These are phyloP conservation scores for Agonopterix heracliana DNA, from an alignment of 2,888 invertebrate species.

Conservation along the genomic window DNA sequence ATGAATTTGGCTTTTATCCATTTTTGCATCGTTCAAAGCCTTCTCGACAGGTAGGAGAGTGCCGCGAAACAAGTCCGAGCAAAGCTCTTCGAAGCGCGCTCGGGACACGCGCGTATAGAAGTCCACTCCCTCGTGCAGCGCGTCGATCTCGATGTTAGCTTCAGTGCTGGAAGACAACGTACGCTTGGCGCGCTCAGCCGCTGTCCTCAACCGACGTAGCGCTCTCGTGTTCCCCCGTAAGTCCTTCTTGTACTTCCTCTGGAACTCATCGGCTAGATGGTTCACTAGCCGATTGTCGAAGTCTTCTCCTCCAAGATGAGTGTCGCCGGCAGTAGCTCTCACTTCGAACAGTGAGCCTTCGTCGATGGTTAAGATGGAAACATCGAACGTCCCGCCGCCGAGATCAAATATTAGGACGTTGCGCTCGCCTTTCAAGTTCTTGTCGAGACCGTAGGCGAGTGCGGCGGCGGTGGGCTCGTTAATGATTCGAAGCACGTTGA, in stretches of 20 bases:
- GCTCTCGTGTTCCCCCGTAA: slow-evolving; percentile 77
- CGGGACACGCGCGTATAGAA: slow-evolving; percentile 80
- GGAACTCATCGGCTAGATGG: slow-evolving; percentile 79
- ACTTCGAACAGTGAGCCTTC: slow-evolving; percentile 86
- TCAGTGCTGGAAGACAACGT: slow-evolving; percentile 82
- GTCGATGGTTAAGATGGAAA: slow-evolving; percentile 89
- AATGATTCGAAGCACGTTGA: slow-evolving; percentile 60
- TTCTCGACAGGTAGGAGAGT: slow-evolving; percentile 84
- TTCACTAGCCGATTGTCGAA: slow-evolving; percentile 78
- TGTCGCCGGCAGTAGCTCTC: slow-evolving; percentile 83
- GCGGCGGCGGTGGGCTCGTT: slow-evolving; percentile 90
- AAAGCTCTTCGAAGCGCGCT: slow-evolving; percentile 82
- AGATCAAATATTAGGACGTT: slow-evolving; percentile 81
- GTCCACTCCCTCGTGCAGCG: slow-evolving; percentile 78
- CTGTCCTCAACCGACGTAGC: slow-evolving; percentile 78
- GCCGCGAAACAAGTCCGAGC: slow-evolving; percentile 78
- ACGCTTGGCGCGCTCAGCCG: slow-evolving; percentile 82
- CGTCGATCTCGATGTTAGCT: slow-evolving; percentile 81
- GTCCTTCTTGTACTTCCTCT: slow-evolving; percentile 79
- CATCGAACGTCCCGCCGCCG: slow-evolving; percentile 89
- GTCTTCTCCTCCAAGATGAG: slow-evolving; percentile 82
- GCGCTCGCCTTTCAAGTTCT: slow-evolving; percentile 79
- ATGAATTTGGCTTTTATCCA: slow-evolving; percentile 82
- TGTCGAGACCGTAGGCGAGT: slow-evolving; percentile 84
- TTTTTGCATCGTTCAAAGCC: slow-evolving; percentile 81